Evolutionary conservation across 2,797 vertebrate genomes (phyloP).

Genomic region (Channallabes apus): DNA sequence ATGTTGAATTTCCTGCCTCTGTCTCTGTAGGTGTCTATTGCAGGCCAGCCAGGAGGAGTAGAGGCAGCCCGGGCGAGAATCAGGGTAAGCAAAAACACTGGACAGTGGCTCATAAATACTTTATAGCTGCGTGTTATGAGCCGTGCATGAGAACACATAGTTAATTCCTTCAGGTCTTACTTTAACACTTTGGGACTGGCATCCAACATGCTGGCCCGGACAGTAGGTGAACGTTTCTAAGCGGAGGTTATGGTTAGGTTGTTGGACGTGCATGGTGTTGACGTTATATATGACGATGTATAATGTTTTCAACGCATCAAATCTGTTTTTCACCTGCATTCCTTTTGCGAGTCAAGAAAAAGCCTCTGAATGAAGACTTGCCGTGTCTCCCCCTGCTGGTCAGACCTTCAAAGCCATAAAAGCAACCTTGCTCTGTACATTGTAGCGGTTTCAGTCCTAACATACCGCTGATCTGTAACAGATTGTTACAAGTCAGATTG

Average conservation of each 20-base stretch:
- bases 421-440: neutral
- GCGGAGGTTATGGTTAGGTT: neutral
- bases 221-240: constrained; percentile 1
- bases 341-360: neutral
- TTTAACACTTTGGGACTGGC: neutral
- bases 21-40: constrained; percentile 80
- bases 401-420: neutral
- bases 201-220: neutral
- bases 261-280: constrained; percentile 22
- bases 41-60: constrained; percentile 84
- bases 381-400: constrained; percentile 48
- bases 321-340: constrained; percentile 14
- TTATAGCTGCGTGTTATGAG: neutral
- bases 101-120: neutral
- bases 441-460: neutral
- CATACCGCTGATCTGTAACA: neutral
- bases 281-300: too few relatives aligned
- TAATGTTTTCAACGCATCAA: neutral
- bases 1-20: constrained; percentile 14
- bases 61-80: constrained; percentile 85
- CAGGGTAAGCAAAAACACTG: constrained; percentile 73
- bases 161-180: neutral
- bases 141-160: neutral
- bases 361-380: neutral
- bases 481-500: neutral